Base-by-base conservation (phyloP, 2,888 invertebrate species). In the Prosopocoilus inquinatus region DNA sequence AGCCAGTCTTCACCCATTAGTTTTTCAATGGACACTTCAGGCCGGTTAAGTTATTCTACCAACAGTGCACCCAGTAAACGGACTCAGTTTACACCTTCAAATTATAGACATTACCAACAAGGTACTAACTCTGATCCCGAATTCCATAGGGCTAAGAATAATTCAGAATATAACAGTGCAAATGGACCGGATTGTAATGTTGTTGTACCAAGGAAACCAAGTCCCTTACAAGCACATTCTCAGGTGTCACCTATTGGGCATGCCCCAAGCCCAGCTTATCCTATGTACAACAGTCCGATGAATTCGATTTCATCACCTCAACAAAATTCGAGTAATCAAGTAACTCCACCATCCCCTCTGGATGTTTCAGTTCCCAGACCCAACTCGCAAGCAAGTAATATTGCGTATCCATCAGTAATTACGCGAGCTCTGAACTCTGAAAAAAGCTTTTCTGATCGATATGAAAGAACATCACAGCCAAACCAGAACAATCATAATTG, bases 241-340 rank as follows among this genome's bases (percentile, higher is more conserved):
- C 88, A 88, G 71, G 85, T 86, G 36, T 88, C 88, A 55, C 89
- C 89, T 1, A 70, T 89, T 49, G 86, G 87, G 50, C 89, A 89
- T 75, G 88, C 86, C 28, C 86, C 88, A 65, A 89, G 89, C 77
- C 89, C 89, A 46, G 89, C 88, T 52, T 91, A 91, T 79, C 91
- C 91, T 38, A 84, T 90, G 82, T 91, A 91, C 75, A 89, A 91
- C 74, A 91, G 90, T 76, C 91, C 91, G 15, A 86, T 89, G 86
- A 86, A 87, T 70, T 84, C 88, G 3, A 84, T 87, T 65, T 86
- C 88, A 59, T 88, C 88, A 1, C 88, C 89, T 3, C 88, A 87
- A 67, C 86, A 85, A 65, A 85, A 84, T 67, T 76, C 78, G n/a
- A 81, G 75, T 64, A 82, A 76, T 73, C 78, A 78, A 67, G 74